Base-by-base conservation (phyloP, 1,140 invertebrate genomes). In the Akabosia matsudoensis region DNA sequence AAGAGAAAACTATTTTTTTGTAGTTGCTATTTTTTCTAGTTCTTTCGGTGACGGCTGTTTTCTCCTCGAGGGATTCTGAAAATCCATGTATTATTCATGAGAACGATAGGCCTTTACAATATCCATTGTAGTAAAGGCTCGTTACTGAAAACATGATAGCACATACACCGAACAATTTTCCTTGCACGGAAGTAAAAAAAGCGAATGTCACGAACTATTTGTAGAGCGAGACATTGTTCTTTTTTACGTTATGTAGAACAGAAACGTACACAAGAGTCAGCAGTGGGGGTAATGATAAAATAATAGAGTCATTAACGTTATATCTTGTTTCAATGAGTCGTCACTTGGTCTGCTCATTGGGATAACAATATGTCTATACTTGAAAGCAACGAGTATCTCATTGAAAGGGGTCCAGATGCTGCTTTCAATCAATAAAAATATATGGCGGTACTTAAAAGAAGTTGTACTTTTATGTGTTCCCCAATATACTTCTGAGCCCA, bases 51-150 rank as follows among this genome's bases (percentile, higher is more conserved):
- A 18, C 7, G 7, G 7, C 7, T 45, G 37, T 45, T 45, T 56
- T 56, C 3, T 56, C 54, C 54, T 56, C 3, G 14, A 22, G 54
- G 54, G 54, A 56, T 56, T 56, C 24, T 3, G 37, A 45, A 45
- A 13, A 56, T 16, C 54, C 54, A 56, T 56, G 54, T 56, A 56
- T 56, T 56, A 56, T 56, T 56, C 54, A 56, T 56, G 54, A 56
- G 18, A 45, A 45, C 18, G 37, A 45, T 45, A 18, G 18, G 37
- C 37, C 37, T 45, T 45, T 45, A 45, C 37, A 45, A 45, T 18
- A 45, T 45, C 37, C 37, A 45, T 45, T 45, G 37, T 18, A 45
- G 37, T 45, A n/a, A n/a, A n/a, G n/a, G 37, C 37, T 45, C 37
- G 37, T 45, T 45, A 45, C 18, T 10, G 7, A 45, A 45, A 45